Evolutionary conservation across 2,888 invertebrate species (phyloP), one percentile per base, ranked within the genome.

Genomic region (Oxytorus armatus): DNA sequence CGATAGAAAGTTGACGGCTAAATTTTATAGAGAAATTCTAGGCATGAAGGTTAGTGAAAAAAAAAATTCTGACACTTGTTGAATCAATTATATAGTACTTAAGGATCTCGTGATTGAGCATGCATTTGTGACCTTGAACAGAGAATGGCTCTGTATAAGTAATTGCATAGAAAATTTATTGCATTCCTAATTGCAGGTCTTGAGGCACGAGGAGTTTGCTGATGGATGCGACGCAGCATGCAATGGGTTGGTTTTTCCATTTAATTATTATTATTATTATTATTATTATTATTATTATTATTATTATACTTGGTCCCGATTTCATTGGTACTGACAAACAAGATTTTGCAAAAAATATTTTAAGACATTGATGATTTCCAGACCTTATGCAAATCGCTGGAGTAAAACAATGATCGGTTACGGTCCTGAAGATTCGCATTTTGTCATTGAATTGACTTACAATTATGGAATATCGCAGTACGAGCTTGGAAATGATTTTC

Each of bases 401-500:
- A 98, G 98, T 90, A 99, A 99, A 93, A 99, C 99, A 0, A 99
- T 99, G 99, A 95, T 99, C 55, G 99, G 99, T 0, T 99, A 98
- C 92, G 99, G 99, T 0, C 95, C 97, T 0, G 99, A 99, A 92
- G 96, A 98, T 86, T 94, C 95, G 68, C 97, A 99, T 92, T 99
- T 99, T 93, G 99, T 98, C 0, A 94, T 99, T 21, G 99, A 99
- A 91, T 93, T 99, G 53, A 99, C 99, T 10, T 99, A 99, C 92
- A 99, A 99, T 92, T 99, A 99, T 91, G 98, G 98, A 21, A 95
- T 99, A 21, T 95, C 96, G 82, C 93, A 94, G 63, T 99, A 99
- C 89, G 95, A 96, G 85, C 92, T 94, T 85, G 99, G 99, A 59
- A 99, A 99, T 93, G 99, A 99, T 92, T 98, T 98, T 89, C 93